Conservation (phyloP, 1,140 invertebrate species). For the Aradophagus sp. region DNA sequence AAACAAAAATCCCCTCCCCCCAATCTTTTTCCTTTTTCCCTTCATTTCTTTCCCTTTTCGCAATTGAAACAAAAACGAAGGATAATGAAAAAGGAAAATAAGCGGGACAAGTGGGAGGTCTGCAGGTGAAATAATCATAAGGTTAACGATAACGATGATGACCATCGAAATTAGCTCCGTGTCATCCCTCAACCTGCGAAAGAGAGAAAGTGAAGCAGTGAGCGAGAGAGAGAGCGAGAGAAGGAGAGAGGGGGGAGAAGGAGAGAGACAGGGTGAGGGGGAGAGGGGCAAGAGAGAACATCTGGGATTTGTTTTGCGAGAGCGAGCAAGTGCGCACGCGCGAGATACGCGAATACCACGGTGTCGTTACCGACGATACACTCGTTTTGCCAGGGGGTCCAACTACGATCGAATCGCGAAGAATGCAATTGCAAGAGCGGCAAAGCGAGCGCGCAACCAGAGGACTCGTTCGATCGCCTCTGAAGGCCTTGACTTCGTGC, state of each 20-base stretch:
- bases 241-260: too few species aligned
- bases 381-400: conserved; percentile 60
- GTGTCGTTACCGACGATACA: conserved; percentile 57
- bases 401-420: conserved; percentile 62
- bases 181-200: conserved; percentile 35
- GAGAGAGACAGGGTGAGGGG: too few species aligned
- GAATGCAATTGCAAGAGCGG: conserved; percentile 53
- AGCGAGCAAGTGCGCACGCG: too few species aligned
- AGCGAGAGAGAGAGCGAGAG: too few species aligned
- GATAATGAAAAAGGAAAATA: conserved; percentile 27
- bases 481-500: conserved; percentile 50
- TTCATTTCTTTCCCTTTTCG: too few species aligned
- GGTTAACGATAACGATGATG: conserved; percentile 59
- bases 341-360: conserved; percentile 56
- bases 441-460: conserved; percentile 32
- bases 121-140: conserved; percentile 60
- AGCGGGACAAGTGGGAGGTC: conserved; percentile 55
- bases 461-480: conserved; percentile 52
- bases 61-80: too few species aligned
- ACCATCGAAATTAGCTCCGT: conserved; percentile 40
- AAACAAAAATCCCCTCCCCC: too few species aligned
- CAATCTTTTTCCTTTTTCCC: too few species aligned
- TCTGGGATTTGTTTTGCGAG: conserved; percentile 56
- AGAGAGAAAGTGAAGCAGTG: too few species aligned
- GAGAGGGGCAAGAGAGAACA: too few species aligned